phyloP scores from a whole-genome alignment of 1,140 invertebrate genomes.

The Brachionus paranguensis region DNA sequence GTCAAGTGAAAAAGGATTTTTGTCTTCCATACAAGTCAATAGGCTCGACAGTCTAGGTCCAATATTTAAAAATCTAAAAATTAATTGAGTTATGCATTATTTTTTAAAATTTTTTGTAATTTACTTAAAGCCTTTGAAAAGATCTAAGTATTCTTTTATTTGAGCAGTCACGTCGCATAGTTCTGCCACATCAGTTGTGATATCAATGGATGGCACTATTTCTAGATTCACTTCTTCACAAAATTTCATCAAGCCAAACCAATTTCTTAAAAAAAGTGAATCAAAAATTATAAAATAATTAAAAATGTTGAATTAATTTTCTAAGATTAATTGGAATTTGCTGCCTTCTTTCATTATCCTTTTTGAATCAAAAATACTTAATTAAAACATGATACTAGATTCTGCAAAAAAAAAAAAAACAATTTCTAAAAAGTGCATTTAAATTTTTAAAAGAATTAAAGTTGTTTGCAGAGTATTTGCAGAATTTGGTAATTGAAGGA shows the following conservation, averaged over 20 bases:
- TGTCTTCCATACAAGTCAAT: slow-evolving; percentile 27
- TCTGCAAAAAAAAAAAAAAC: too few species aligned
- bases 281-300: not conserved
- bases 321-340: too few species aligned
- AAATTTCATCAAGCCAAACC: slow-evolving; percentile 40
- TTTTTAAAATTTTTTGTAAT: not conserved
- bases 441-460: too few species aligned
- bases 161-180: not conserved
- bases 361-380: too few species aligned
- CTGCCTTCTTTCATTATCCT: not conserved
- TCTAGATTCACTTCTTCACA: slow-evolving; percentile 35
- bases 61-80: slow-evolving; percentile 21
- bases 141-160: slow-evolving; percentile 29
- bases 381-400: too few species aligned
- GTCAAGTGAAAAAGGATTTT: slow-evolving; percentile 22
- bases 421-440: too few species aligned
- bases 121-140: slow-evolving; percentile 28
- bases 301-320: not conserved
- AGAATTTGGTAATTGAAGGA: too few species aligned
- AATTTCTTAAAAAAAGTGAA: slow-evolving; percentile 9
- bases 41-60: slow-evolving; percentile 7
- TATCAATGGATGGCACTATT: slow-evolving; percentile 29
- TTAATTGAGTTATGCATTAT: not conserved
- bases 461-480: too few species aligned
- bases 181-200: slow-evolving; percentile 17